Base-by-base conservation (phyloP, 2,888 invertebrate species). In the Tineola bisselliella region DNA sequence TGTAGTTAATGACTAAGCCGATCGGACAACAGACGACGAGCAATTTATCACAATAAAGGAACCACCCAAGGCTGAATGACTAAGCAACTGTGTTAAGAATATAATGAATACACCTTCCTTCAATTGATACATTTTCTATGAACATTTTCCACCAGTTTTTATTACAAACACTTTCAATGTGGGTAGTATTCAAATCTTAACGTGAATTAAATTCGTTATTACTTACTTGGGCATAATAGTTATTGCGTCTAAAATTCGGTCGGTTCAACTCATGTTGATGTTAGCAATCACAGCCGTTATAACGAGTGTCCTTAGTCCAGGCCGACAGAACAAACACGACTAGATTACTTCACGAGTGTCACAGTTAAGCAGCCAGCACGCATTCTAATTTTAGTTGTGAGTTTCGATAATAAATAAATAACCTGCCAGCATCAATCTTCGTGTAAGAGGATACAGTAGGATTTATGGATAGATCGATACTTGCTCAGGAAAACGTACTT, bases 11-110 rank as follows among this genome's bases (percentile, higher is more conserved):
- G 77, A 74, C 71, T 69, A 64, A 67, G 66, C 71, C 71, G 63
- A 61, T 61, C 61, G 44, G 44, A 44, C 61, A 61, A 58, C 61
- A 59, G 48, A 17, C 60, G 60, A 60, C 38, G 63, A 66, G 73
- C 70, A 70, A 82, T 82, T 79, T 75, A 80, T 82, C 76, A 80
- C 74, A 71, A 72, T 74, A 70, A 67, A 66, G 63, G 58, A 62
- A 58, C 31, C 31, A 25, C 8, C 33, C 33, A 25, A 19, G 18
- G 25, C 15, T 17, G 25, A 58, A 33, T 58, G 58, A 58, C 58
- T 58, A n/a, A 58, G 58, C 58, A 54, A 58, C 58, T 58, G 17
- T 48, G 15, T 15, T n/a, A 10, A 10, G 48, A 48, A 15, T 48
- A 48, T 48, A 8, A 38, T 38, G 10, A 38, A 38, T 38, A 38